A percentile compares a stretch with the other conserved stretches of the same genome.
Evolutionary conservation across 1,140 invertebrate species (phyloP).

Genomic region (Vollenhovia emeryi): DNA sequence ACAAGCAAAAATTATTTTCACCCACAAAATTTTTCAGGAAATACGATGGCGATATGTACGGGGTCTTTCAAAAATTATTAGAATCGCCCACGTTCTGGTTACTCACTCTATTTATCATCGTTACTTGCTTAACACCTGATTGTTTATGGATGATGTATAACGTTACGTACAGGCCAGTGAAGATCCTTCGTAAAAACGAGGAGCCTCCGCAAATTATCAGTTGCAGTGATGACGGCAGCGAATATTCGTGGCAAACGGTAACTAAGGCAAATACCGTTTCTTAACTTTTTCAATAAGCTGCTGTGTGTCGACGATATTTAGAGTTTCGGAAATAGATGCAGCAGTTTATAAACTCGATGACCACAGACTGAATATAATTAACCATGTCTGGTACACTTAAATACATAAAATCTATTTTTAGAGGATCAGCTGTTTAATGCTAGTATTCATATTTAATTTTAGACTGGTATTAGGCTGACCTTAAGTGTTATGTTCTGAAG

Average conservation of each 20-base stretch:
- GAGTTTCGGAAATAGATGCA: background rate
- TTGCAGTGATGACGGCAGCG: slow-evolving; percentile 26
- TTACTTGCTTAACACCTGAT: slow-evolving; percentile 88
- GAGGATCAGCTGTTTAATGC: background rate
- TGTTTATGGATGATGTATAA: slow-evolving; percentile 80
- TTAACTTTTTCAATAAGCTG: background rate
- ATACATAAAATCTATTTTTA: slow-evolving; percentile 3
- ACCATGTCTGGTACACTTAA: background rate
- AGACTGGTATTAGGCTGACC: background rate
- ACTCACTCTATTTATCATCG: slow-evolving; percentile 85
- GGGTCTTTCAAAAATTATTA: slow-evolving; percentile 87
- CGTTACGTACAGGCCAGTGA: slow-evolving; percentile 56
- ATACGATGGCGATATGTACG: slow-evolving; percentile 87
- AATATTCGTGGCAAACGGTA: slow-evolving; percentile 17
- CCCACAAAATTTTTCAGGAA: slow-evolving; percentile 78
- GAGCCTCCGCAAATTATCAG: slow-evolving; percentile 29
- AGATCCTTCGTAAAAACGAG: slow-evolving; percentile 67
- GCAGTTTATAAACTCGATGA: background rate
- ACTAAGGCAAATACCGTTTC: background rate
- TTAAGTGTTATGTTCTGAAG: background rate
- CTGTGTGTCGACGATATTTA: background rate
- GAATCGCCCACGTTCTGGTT: slow-evolving; percentile 88
- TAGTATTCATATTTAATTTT: background rate
- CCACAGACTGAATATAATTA: too few species aligned
- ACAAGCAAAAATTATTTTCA: slow-evolving; percentile 30